Evolutionary conservation across 1,140 invertebrate species (phyloP).

Genomic region (Zaprionus davidi): DNA sequence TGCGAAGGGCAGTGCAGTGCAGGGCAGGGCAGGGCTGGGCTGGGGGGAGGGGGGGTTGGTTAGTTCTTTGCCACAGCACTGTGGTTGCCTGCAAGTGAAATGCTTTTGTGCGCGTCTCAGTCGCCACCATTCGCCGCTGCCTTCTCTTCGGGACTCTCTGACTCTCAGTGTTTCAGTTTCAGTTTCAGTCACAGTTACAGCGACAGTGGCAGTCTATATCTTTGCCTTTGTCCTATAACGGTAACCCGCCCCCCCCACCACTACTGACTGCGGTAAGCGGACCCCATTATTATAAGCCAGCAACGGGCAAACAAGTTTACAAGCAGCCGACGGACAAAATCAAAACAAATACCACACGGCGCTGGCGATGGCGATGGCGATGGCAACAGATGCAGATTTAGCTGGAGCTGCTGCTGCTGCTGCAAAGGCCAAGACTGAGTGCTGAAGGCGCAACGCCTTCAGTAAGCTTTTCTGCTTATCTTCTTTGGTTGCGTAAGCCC

Average conservation of each 20-base stretch:
- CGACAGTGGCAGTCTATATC: background rate
- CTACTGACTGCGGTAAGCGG: background rate
- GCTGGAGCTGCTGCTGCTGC: background rate
- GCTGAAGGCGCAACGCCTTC: slow-evolving; percentile 2
- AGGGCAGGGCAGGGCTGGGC: too few relatives aligned
- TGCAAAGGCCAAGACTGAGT: background rate
- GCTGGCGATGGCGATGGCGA: slow-evolving; percentile 1
- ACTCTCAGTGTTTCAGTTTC: background rate
- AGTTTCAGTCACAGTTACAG: background rate
- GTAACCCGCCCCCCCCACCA: too few relatives aligned
- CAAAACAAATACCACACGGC: slow-evolving; percentile 68
- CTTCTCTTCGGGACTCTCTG: background rate
- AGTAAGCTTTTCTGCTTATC: slow-evolving; percentile 26
- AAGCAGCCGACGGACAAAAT: slow-evolving; percentile 49
- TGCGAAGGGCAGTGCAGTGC: background rate
- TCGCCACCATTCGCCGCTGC: background rate
- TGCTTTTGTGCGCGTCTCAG: slow-evolving; percentile 16
- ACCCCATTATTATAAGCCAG: slow-evolving; percentile 20
- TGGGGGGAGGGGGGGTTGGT: background rate
- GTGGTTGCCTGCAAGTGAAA: slow-evolving; percentile 45
- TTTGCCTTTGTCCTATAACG: background rate
- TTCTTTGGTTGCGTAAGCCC: slow-evolving; percentile 30
- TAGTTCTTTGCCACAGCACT: slow-evolving; percentile 1
- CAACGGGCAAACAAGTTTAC: slow-evolving; percentile 31
- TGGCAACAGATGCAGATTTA: slow-evolving; percentile 24